phyloP scores from a whole-genome alignment of 2,888 invertebrate species.

The Siphlonurus alternatus region DNA sequence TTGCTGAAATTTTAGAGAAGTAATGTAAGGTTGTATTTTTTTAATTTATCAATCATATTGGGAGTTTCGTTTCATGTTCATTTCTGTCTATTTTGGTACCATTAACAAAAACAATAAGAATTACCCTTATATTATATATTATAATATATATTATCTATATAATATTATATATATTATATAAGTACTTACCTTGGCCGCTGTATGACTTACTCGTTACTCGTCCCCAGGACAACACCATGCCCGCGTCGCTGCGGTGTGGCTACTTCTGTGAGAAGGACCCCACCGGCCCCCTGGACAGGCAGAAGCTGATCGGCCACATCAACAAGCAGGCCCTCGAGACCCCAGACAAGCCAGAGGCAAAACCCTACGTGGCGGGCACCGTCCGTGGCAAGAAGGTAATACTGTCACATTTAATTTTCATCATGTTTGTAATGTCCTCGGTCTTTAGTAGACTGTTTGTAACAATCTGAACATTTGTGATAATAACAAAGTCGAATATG shows the following conservation, averaged over 20 bases:
- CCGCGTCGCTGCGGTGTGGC: slow-evolving; percentile 87
- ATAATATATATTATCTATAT: no score
- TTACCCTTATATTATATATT: neutral
- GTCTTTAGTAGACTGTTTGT: no score
- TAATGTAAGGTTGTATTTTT: no score
- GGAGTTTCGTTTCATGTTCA: neutral
- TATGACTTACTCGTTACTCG: no score
- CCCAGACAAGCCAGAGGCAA: slow-evolving; percentile 89
- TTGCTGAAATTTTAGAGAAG: no score
- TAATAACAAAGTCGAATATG: no score
- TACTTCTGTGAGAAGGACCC: slow-evolving; percentile 91
- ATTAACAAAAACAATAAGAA: slow-evolving; percentile 7
- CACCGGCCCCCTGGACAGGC: slow-evolving; percentile 90
- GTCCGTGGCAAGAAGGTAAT: slow-evolving; percentile 87
- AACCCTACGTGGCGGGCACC: slow-evolving; percentile 82
- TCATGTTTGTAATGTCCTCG: no score
- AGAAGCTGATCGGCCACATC: slow-evolving; percentile 88
- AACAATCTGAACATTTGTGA: no score
- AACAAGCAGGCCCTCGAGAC: slow-evolving; percentile 97
- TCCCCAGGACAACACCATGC: slow-evolving; percentile 97
- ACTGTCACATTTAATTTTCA: slow-evolving; percentile 16
- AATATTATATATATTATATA: no score
- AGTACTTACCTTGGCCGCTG: no score
- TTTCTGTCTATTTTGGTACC: no score
- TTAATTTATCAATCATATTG: neutral